Base-by-base conservation (phyloP, 2,888 invertebrate genomes). In the Phyllotreta cruciferae region DNA sequence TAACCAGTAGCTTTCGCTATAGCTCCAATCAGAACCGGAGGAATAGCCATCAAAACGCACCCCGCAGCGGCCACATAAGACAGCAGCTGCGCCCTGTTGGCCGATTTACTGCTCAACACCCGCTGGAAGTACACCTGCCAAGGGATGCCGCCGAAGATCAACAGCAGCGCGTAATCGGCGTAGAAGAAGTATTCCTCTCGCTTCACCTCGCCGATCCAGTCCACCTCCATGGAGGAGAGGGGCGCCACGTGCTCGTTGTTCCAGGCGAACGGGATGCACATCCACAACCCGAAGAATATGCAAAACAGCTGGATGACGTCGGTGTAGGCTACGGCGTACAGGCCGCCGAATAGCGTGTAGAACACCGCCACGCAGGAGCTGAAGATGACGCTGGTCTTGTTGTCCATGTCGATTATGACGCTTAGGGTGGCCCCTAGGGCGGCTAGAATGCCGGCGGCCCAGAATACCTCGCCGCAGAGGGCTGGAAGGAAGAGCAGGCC, bases 51-150 rank as follows among this genome's bases (percentile, higher is more conserved):
- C 75, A 98, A 83, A 75, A 98, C 89, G 82, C 98, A 98, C 13
- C 98, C 98, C 67, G 92, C 83, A 6, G 98, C 98, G 0, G 98
- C 98, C 55, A 98, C 94, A 82, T 94, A 99, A 34, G 97, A 98
- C 71, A 99, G 84, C 57, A 96, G 81, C 83, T 98, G 96, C 44
- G 98, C 98, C 58, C 96, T 88, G 6, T 89, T 89, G 0, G 98
- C 97, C 0, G 96, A 93, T 85, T 95, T 96, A 77, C 97, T 95
- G 66, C 98, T 98, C 74, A 99, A 84, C 56, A 99, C 98, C 44
- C 98, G 87, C 85, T 99, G 98, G 83, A 98, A 98, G 81, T 98
- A 98, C 36, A 98, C 98, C 89, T 97, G 95, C 96, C 98, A 98
- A 0, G 98, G 98, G 73, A 98, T 97, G 45, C 98, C 98, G 11